phyloP scores from a whole-genome alignment of 2,888 invertebrate genomes.

The Branchinecta sandiegonensis region DNA sequence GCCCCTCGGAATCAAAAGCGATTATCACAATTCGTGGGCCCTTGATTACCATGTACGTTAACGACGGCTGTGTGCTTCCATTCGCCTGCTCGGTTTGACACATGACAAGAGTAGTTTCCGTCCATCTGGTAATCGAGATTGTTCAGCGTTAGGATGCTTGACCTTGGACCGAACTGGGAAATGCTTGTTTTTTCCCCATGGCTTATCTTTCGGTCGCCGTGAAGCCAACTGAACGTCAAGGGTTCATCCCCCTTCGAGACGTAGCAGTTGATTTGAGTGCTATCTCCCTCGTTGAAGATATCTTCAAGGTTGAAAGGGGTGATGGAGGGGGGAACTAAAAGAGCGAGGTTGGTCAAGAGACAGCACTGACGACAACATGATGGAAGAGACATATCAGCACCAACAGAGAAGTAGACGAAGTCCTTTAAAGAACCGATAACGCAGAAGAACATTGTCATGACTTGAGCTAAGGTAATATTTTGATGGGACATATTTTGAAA shows the following conservation, averaged over 20 bases:
- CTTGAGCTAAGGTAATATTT: no score
- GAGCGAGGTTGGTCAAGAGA: neutral
- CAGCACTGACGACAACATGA: neutral
- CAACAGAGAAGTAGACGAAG: no score
- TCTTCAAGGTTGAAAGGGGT: constrained; percentile 34
- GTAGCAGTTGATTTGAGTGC: constrained; percentile 32
- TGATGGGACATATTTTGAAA: no score
- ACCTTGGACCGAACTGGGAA: constrained; percentile 42
- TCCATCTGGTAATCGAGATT: constrained; percentile 24
- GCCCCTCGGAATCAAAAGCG: no score
- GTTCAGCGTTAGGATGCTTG: constrained; percentile 42
- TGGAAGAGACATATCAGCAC: neutral
- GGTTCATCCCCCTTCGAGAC: constrained; percentile 33
- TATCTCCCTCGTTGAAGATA: constrained; percentile 31
- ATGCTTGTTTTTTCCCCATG: constrained; percentile 38
- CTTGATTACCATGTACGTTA: constrained; percentile 54
- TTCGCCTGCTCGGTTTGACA: constrained; percentile 68
- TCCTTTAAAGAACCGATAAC: no score
- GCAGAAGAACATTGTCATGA: no score
- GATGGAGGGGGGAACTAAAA: constrained; percentile 35
- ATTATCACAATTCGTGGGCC: no score
- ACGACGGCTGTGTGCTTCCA: constrained; percentile 62
- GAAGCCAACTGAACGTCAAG: constrained; percentile 29
- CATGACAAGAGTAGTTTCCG: constrained; percentile 53
- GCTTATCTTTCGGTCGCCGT: constrained; percentile 31